These are phyloP conservation scores for Reinhardtius hippoglossoides DNA, from an alignment of 2,113 vertebrate genomes.

Conservation along the genomic window DNA sequence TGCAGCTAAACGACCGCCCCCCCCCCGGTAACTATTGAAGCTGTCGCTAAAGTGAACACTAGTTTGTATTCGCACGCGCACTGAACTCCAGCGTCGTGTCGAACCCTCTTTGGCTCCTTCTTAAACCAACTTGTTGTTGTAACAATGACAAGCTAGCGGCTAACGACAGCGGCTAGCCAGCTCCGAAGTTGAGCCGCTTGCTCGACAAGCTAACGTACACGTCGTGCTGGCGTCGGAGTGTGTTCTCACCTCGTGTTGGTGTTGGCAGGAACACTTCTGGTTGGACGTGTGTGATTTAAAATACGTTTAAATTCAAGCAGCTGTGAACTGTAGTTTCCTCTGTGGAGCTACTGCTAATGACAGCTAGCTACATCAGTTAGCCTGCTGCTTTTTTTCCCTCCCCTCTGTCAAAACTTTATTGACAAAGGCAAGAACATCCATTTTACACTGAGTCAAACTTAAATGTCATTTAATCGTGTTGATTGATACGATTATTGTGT, in stretches of 20 bases:
- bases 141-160: slow-evolving; percentile 40
- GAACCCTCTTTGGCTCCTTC: not conserved
- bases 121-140: slow-evolving; percentile 30
- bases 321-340: slow-evolving; percentile 9
- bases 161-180: slow-evolving; percentile 60
- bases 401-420: slow-evolving; percentile 58
- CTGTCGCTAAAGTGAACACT: not conserved
- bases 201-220: slow-evolving; percentile 17
- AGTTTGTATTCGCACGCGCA: not conserved
- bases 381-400: not conserved
- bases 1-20: not conserved
- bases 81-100: not conserved
- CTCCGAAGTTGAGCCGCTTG: slow-evolving; percentile 51
- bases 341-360: slow-evolving; percentile 29
- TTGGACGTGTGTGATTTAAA: accelerated
- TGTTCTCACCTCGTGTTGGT: slow-evolving; percentile 53
- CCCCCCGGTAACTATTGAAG: not conserved
- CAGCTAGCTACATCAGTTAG: slow-evolving; percentile 22
- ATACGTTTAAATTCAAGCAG: not conserved
- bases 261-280: not conserved
- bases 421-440: not conserved
- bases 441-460: not conserved
- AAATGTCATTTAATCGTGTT: not conserved
- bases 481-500: not conserved
- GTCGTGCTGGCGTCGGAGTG: not conserved